phyloP scores from a whole-genome alignment of 2,113 vertebrate genomes.

The Canis aureus region DNA sequence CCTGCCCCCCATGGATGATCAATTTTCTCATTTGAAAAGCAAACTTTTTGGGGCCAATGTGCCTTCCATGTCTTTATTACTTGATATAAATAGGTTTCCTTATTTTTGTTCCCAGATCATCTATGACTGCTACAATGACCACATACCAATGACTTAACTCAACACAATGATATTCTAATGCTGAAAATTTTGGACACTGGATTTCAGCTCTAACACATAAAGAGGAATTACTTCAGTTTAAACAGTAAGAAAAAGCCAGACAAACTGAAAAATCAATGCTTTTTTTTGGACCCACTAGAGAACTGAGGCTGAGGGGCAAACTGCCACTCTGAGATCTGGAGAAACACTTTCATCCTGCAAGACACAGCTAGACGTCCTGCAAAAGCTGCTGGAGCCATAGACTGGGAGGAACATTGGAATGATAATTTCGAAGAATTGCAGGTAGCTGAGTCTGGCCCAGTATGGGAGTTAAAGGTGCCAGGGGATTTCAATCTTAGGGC shows the following conservation, averaged over 20 bases:
- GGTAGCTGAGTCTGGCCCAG: neutral
- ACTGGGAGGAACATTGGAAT: neutral
- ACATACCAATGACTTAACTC: neutral
- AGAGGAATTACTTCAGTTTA: neutral
- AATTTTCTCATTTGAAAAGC: slow-evolving; percentile 12
- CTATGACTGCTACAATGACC: neutral
- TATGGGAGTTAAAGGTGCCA: neutral
- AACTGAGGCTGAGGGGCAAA: neutral
- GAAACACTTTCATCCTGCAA: neutral
- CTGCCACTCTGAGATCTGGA: neutral
- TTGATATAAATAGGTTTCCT: neutral
- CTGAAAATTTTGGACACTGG: neutral
- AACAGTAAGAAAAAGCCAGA: neutral
- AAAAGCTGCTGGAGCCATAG: neutral
- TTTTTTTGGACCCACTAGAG: neutral
- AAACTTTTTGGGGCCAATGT: neutral
- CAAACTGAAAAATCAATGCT: neutral
- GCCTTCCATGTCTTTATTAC: neutral
- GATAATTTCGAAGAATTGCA: neutral
- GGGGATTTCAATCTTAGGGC: neutral
- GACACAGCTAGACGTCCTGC: neutral
- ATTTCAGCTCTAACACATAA: neutral
- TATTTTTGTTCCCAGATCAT: neutral
- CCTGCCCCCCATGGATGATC: neutral
- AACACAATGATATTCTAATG: neutral